These are phyloP conservation scores for Eurypyga helias DNA, from an alignment of 2,113 vertebrate genomes.

Conservation along the genomic window DNA sequence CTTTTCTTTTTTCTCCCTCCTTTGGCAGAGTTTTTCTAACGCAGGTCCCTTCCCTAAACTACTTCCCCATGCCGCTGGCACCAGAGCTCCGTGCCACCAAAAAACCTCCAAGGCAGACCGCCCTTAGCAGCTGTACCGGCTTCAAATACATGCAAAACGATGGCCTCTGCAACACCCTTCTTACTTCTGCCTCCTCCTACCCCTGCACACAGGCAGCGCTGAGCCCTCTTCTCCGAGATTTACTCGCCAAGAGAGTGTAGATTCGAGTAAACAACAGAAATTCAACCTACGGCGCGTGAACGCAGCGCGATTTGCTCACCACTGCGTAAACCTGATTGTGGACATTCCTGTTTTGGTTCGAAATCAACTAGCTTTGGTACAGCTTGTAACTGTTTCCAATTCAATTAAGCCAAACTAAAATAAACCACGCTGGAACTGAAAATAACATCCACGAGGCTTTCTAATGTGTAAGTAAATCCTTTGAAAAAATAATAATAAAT, in stretches of 20 bases:
- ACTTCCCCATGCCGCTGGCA: background rate
- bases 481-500: slow-evolving; percentile 63
- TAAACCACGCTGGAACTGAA: slow-evolving; percentile 44
- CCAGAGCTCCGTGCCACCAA: background rate
- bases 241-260: fast-evolving
- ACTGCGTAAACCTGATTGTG: background rate
- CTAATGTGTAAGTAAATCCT: slow-evolving; percentile 41
- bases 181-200: background rate
- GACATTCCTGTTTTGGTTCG: background rate
- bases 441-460: slow-evolving; percentile 31
- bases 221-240: fast-evolving
- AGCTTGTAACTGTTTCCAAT: slow-evolving; percentile 31
- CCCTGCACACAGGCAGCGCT: fast-evolving
- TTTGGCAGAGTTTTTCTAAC: background rate
- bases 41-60: background rate
- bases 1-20: fast-evolving
- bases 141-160: fast-evolving
- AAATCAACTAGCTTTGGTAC: slow-evolving; percentile 10
- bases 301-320: background rate
- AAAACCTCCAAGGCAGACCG: background rate
- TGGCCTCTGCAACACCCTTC: background rate
- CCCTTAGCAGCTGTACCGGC: background rate
- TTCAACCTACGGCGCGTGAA: fast-evolving
- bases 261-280: background rate
- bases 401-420: slow-evolving; percentile 51